Evolutionary conservation across 2,888 invertebrate species (phyloP).

Genomic region (Sympetrum striolatum): DNA sequence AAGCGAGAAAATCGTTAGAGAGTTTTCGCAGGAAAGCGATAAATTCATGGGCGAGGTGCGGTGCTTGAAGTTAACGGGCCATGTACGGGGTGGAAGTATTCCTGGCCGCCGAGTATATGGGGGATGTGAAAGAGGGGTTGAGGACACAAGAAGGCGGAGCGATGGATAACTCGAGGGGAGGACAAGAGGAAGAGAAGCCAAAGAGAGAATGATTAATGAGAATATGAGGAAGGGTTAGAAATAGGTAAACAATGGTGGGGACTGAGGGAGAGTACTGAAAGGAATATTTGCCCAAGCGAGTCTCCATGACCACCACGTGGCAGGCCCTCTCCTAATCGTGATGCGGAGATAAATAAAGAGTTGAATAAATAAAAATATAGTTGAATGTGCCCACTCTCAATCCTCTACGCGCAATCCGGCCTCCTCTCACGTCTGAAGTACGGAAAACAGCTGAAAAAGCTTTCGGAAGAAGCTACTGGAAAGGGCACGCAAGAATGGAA

Average conservation of each 20-base stretch:
- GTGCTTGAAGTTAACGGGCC: not conserved
- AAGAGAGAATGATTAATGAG: slow-evolving; percentile 24
- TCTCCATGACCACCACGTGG: slow-evolving; percentile 1
- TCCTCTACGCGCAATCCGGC: not conserved
- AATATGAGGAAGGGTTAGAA: slow-evolving; percentile 35
- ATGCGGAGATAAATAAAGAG: not conserved
- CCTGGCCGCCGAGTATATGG: not conserved
- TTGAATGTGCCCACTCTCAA: not conserved
- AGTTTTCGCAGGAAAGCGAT: slow-evolving; percentile 18
- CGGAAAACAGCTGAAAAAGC: not conserved
- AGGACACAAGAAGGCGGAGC: not conserved
- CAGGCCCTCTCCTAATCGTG: not conserved
- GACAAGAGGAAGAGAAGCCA: not conserved
- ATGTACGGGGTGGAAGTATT: not conserved
- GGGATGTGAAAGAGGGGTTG: not conserved
- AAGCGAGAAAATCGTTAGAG: not conserved
- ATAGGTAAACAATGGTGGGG: slow-evolving; percentile 17
- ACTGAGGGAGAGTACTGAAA: not conserved
- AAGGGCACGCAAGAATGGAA: not conserved
- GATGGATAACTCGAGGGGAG: not conserved
- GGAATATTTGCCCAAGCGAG: slow-evolving; percentile 1
- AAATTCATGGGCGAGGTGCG: not conserved
- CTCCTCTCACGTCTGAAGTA: not conserved
- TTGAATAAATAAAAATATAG: not conserved
- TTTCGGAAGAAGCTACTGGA: not conserved